Base-by-base conservation (phyloP, 2,888 invertebrate genomes). In the Penaeus monodon region DNA sequence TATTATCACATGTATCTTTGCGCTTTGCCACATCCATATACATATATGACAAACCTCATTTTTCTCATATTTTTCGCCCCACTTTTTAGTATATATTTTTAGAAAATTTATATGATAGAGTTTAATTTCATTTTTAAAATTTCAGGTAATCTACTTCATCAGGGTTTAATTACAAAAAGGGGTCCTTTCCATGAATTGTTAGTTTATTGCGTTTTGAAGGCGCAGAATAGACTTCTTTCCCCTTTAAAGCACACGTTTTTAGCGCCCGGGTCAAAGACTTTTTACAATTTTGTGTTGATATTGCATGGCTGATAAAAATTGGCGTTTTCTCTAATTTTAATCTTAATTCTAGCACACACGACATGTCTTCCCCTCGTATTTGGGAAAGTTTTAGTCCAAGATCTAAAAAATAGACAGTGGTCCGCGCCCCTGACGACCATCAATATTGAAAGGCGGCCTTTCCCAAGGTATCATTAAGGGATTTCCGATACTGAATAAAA, bases 91-190 rank as follows among this genome's bases (percentile, higher is more conserved):
- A n/a, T n/a, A 6, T 38, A 33, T 76, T 38, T 65, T 76, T 29
- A 81, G 65, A 66, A 81, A 22, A 77, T 81, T 86, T n/a, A 74
- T 74, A 81, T 86, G 81, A 66, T 76, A n/a, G n/a, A 81, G 49
- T 64, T 86, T 86, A 44, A 29, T 22, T 29, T 49, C 44, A 27
- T 27, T 63, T 33, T 63, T 33, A 24, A 49, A 20, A n/a, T 78
- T 81, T n/a, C 1, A 86, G 8, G 12, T 74, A 65, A 63, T 86
- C 74, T 29, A 81, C 81, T 0, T 24, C n/a, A 66, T n/a, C n/a
- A n/a, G 7, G 57, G 29, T 38, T 68, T 77, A 49, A 20, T 74
- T 20, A 86, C 44, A 27, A n/a, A 14, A 27, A 49, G 63, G n/a
- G 27, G 78, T 22, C 78, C 57, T 63, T 86, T 76, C 81, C 86